Evolutionary conservation across 2,113 vertebrate genomes (phyloP).

Genomic region (Gobius niger): DNA sequence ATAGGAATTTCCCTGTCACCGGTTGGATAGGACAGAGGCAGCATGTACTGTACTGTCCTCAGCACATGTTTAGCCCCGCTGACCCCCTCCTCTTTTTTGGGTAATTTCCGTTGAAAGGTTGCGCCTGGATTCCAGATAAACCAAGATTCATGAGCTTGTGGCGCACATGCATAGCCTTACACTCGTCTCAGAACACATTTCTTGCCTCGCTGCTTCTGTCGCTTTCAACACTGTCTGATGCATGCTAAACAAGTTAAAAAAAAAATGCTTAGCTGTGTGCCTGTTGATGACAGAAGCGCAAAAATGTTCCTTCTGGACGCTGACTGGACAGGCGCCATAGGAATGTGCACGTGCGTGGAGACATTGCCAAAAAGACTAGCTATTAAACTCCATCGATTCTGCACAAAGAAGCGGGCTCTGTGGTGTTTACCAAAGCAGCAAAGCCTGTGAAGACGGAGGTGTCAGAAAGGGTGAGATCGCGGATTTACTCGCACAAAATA

Average conservation of each 20-base stretch:
- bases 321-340: not conserved
- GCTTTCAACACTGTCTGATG: slow-evolving; percentile 16
- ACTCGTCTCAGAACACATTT: slow-evolving; percentile 1
- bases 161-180: slow-evolving; percentile 14
- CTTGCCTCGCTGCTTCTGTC: not conserved
- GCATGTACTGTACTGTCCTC: slow-evolving; percentile 38
- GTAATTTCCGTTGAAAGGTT: slow-evolving; percentile 60
- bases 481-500: slow-evolving; percentile 5
- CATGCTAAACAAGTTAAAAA: not conserved
- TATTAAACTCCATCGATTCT: slow-evolving; percentile 28
- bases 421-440: not conserved
- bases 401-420: slow-evolving; percentile 1
- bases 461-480: slow-evolving; percentile 10
- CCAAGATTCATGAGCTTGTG: slow-evolving; percentile 41
- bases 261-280: not conserved
- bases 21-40: slow-evolving; percentile 22
- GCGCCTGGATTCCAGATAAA: slow-evolving; percentile 56
- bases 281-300: not conserved
- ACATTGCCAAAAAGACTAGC: slow-evolving; percentile 35
- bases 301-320: slow-evolving; percentile 9
- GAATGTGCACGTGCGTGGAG: not conserved
- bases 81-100: slow-evolving; percentile 8
- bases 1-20: slow-evolving; percentile 10
- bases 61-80: slow-evolving; percentile 19
- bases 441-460: slow-evolving; percentile 12